Evolutionary conservation across 2,797 vertebrate species (phyloP).

Genomic region (Trachops cirrhosus): DNA sequence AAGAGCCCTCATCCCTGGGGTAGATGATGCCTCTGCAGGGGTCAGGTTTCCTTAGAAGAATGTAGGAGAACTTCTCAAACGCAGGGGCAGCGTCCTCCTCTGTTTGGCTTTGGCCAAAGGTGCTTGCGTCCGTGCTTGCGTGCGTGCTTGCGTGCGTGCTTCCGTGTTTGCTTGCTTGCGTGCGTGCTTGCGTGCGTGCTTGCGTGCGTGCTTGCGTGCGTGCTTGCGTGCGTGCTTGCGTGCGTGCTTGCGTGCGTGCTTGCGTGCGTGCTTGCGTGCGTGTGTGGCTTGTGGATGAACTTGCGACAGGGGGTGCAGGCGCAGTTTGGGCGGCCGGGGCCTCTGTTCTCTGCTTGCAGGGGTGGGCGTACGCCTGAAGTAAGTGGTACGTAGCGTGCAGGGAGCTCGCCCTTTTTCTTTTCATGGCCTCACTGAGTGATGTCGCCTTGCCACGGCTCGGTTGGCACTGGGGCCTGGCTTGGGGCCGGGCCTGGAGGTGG

Average conservation of each 20-base stretch:
- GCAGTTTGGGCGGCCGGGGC: accelerated
- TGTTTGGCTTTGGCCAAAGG: not conserved
- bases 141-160: no score
- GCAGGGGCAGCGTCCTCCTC: accelerated
- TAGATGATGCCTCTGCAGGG: accelerated
- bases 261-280: no score
- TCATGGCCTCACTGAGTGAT: constrained; percentile 79
- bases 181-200: no score
- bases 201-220: no score
- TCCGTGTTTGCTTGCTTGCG: no score
- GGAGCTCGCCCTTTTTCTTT: constrained; percentile 76
- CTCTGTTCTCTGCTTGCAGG: not conserved
- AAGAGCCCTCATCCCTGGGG: not conserved
- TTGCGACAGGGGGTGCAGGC: accelerated
- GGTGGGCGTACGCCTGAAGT: not conserved
- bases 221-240: no score
- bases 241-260: accelerated
- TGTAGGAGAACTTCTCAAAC: accelerated
- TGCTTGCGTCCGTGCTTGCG: accelerated
- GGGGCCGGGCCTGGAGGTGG: not conserved
- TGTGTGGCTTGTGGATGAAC: accelerated
- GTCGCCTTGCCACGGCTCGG: constrained; percentile 55
- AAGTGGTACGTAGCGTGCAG: constrained; percentile 66
- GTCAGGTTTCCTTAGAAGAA: no score
- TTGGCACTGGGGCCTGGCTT: accelerated